Evolutionary conservation across 2,113 vertebrate genomes (phyloP), one percentile per base, ranked within the genome.

Genomic region (Anolis sagrei): DNA sequence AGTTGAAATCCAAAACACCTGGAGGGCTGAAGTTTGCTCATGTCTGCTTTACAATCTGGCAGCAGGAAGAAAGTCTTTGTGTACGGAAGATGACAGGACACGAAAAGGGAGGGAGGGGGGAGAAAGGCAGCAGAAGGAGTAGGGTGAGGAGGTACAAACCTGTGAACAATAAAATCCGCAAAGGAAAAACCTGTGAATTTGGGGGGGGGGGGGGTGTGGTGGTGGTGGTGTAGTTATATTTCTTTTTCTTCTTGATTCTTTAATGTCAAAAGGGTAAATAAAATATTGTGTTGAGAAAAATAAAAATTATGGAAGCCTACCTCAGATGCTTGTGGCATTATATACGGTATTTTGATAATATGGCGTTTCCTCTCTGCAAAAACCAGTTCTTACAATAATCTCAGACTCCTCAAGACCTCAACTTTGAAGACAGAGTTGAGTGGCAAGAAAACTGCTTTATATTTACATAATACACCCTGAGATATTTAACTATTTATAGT

Each of bases 391-490:
- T 72, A 66, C 27, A 72, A 79, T 79, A 85, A 73, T 27, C 48
- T 77, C 48, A 85, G 4, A 58, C 58, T 79, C 75, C 48, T 78
- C 84, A 85, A 79, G 79, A 48, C 29, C 19, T 72, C 76, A 79
- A 49, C 19, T 79, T 8, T 49, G 51, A 72, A 73, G 69, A 36
- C 48, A 85, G 54, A 2, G 7, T 84, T n/a, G 32, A 21, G 70
- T 78, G 51, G 36, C 54, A 84, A 74, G 34, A n/a, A 82, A 62
- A 68, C 62, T 29, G 58, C 51, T 82, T 36, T 75, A 51, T 66
- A 66, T 39, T n/a, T 76, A 76, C 76, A 48, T 34, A 64, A 44
- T 68, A 21, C 16, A 74, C 34, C 27, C 27, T 51, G 7, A 74
- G 34, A 74, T 66, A 84, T 36, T 69, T 51, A 69, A 75, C 29